A percentile compares a stretch with the other conserved stretches of the same genome.
Evolutionary conservation across 2,113 vertebrate species (phyloP).

Genomic region (Microcebus griseorufus): DNA sequence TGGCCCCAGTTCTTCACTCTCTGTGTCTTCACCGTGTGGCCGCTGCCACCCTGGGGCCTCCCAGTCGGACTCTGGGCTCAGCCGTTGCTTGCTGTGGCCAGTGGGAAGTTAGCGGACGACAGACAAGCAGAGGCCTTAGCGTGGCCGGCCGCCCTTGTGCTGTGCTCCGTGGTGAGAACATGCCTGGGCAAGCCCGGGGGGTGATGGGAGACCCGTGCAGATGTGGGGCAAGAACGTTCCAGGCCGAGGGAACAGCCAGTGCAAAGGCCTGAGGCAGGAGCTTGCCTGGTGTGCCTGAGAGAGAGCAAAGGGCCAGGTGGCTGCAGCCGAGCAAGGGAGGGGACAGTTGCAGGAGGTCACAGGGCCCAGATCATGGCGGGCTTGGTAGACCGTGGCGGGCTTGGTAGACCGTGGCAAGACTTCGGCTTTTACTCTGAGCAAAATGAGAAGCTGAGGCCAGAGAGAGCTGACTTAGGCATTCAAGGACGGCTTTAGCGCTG

Average conservation of each 20-base stretch:
- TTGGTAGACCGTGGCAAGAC: background rate
- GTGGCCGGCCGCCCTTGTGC: background rate
- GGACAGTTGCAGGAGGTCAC: rapidly evolving
- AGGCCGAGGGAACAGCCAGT: background rate
- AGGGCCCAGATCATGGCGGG: background rate
- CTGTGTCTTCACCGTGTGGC: rapidly evolving
- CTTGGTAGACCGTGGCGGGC: background rate
- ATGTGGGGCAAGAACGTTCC: background rate
- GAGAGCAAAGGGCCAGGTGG: background rate
- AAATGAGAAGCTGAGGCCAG: background rate
- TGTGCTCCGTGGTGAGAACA: background rate
- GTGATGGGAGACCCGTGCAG: background rate
- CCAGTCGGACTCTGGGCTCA: background rate
- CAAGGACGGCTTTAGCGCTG: background rate
- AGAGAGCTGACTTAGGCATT: background rate
- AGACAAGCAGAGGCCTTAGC: background rate
- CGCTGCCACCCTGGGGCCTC: background rate
- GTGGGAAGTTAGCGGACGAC: background rate
- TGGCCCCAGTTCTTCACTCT: background rate
- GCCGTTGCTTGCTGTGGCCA: background rate
- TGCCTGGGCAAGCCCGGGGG: background rate
- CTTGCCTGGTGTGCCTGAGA: background rate
- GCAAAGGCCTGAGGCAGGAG: background rate
- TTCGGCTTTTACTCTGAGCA: background rate
- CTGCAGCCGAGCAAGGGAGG: background rate